These are phyloP conservation scores for Machaerirhynchus nigripectus DNA, from an alignment of 2,113 vertebrate species.

Conservation along the genomic window DNA sequence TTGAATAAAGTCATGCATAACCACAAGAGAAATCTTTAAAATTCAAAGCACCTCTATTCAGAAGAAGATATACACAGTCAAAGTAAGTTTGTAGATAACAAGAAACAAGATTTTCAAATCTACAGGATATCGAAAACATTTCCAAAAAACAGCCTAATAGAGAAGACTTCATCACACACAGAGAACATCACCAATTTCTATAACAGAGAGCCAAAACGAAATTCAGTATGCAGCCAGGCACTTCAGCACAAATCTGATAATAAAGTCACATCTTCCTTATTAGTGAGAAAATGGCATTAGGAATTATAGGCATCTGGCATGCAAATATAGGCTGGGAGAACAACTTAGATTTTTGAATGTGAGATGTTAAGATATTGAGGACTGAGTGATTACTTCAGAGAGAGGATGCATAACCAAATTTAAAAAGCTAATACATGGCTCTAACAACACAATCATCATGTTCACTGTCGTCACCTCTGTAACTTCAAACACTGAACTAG, in stretches of 20 bases:
- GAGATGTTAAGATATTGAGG: neutral
- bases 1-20: neutral
- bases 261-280: neutral
- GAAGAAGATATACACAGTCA: neutral
- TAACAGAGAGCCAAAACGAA: accelerated
- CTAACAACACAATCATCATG: neutral
- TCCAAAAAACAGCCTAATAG: neutral
- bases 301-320: neutral
- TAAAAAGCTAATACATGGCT: neutral
- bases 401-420: neutral
- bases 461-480: neutral
- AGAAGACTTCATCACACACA: neutral
- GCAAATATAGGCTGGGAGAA: neutral
- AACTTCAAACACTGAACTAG: neutral
- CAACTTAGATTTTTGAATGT: neutral
- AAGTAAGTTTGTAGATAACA: neutral
- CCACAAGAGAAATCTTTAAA: neutral
- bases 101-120: neutral
- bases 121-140: neutral
- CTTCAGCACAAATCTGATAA: neutral
- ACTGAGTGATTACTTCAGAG: neutral
- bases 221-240: neutral
- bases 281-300: neutral
- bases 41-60: neutral
- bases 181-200: neutral